phyloP scores from a whole-genome alignment of 2,797 vertebrate species.

The Ficedula albicollis region DNA sequence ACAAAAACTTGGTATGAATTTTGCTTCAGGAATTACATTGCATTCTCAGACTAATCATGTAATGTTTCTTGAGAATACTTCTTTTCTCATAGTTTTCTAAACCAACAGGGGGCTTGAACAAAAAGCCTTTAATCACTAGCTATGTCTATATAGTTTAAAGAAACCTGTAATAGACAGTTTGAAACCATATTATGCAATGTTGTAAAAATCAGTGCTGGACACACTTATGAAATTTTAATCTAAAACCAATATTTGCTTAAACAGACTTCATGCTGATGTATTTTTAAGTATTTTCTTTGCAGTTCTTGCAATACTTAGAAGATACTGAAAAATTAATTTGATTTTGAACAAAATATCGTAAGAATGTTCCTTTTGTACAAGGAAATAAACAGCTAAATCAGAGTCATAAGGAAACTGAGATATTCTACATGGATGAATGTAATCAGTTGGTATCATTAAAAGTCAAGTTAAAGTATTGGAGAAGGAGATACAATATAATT shows the following conservation, averaged over 20 bases:
- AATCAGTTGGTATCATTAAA: not conserved
- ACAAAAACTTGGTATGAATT: not conserved
- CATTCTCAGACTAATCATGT: not conserved
- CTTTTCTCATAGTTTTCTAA: not conserved
- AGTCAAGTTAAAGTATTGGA: not conserved
- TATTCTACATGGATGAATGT: not conserved
- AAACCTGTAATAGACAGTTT: constrained; percentile 21
- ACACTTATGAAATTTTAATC: constrained; percentile 50
- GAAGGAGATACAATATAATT: not conserved
- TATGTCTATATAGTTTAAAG: constrained; percentile 11
- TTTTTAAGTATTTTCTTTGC: constrained; percentile 30
- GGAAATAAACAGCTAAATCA: not conserved
- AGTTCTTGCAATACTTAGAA: not conserved
- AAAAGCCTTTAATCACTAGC: constrained; percentile 42
- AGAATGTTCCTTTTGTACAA: not conserved
- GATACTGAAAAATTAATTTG: not conserved
- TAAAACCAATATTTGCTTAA: constrained; percentile 48
- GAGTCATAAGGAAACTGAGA: not conserved
- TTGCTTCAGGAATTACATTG: not conserved
- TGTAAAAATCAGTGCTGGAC: constrained; percentile 34
- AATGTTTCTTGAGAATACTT: constrained; percentile 15
- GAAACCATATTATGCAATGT: constrained; percentile 11
- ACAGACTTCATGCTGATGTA: constrained; percentile 11
- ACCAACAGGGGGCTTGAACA: not conserved
- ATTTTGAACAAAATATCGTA: not conserved